Evolutionary conservation across 1,140 invertebrate species (phyloP), one percentile per base, ranked within the genome.

Genomic region (Akabosia matsudoensis): DNA sequence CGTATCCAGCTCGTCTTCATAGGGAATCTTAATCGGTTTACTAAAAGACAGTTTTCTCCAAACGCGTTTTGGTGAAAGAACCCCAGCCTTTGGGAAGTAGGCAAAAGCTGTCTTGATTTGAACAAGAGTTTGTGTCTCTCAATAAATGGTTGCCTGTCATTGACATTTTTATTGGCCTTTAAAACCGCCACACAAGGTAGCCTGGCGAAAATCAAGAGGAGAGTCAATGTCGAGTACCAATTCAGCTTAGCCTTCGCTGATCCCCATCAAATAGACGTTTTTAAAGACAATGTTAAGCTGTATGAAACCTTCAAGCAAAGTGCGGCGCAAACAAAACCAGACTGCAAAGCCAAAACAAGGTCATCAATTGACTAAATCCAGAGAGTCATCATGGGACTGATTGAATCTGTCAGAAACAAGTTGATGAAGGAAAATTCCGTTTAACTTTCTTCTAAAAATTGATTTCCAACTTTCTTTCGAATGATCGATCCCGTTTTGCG

Each of bases 121-220:
- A 10, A 10, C 7, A 45, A 45, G 37, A 45, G 7, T 45, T 45
- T 45, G 7, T 45, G 37, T 45, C 37, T 45, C 37, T 45, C 18
- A 7, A 45, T 18, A 10, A 10, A 7, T 45, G 7, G 73, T 54
- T 70, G 73, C 73, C 77, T 78, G 77, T 76, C 77, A 78, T 78
- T 78, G 77, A 78, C 74, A 78, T 74, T 78, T 78, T 76, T 70
- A 74, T 73, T 74, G 75, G 73, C 77, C 77, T 78, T 67, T 30
- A 67, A 67, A 67, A n/a, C 61, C 22, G 30, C 28, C 7, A 61
- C n/a, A 14, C 75, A 72, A 33, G 45, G 56, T 67, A 34, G 51
- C 61, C 67, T 64, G 73, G n/a, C 61, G 10, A 30, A 67, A 61
- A n/a, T n/a, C 7, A 61, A 61, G 4, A 61, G 24, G 54, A 78